Conservation (phyloP, 2,113 vertebrate species). For the Catharus bicknelli region DNA sequence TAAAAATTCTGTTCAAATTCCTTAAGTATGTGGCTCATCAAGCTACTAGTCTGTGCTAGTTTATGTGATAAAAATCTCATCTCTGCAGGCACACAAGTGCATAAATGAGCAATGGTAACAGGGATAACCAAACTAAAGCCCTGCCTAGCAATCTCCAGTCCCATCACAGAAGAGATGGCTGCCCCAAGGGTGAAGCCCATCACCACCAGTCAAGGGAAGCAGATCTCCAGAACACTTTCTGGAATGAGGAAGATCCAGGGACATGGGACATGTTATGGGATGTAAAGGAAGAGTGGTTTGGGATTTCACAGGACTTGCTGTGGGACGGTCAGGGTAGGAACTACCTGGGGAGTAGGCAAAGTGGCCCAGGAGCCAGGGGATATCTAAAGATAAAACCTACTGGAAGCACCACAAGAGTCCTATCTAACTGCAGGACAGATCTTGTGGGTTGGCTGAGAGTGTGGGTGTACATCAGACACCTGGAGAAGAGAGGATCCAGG, state of each 20-base stretch:
- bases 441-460: not conserved
- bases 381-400: not conserved
- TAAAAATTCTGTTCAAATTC: not conserved
- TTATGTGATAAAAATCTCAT: not conserved
- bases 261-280: not conserved
- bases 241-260: not conserved
- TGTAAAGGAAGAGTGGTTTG: not conserved
- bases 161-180: not conserved
- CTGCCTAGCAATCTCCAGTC: not conserved
- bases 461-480: not conserved
- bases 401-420: not conserved
- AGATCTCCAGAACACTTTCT: not conserved
- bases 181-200: not conserved
- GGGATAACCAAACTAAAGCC: not conserved
- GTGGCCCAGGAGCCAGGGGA: accelerated
- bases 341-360: not conserved
- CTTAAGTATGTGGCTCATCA: not conserved
- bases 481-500: not conserved
- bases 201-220: not conserved
- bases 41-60: not conserved
- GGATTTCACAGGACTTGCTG: not conserved
- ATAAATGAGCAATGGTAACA: not conserved
- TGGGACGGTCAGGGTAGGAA: not conserved
- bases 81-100: not conserved
- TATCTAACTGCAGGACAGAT: not conserved